Percentiles rank a stretch among this genome's conserved stretches.
phyloP scores from a whole-genome alignment of 2,113 vertebrate species.

The Pachyramphus minor region DNA sequence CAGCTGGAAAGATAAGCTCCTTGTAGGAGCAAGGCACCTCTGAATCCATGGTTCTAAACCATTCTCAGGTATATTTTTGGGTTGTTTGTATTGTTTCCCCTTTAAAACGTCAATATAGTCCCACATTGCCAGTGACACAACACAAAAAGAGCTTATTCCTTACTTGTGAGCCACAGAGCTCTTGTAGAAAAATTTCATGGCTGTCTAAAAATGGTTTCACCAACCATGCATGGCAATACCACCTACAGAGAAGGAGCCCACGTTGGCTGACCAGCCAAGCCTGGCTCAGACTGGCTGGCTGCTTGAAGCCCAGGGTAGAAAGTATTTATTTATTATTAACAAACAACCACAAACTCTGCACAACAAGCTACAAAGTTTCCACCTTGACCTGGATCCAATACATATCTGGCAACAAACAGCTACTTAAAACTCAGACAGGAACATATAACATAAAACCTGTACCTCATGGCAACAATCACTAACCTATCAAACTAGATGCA shows the following conservation, averaged over 20 bases:
- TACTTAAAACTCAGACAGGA: background rate
- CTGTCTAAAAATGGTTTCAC: background rate
- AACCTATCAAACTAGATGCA: background rate
- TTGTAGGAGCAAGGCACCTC: background rate
- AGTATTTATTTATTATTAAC: background rate
- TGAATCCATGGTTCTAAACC: background rate
- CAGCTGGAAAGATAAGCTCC: background rate
- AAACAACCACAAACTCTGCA: background rate
- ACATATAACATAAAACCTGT: background rate
- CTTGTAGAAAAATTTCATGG: background rate
- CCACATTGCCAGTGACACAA: background rate
- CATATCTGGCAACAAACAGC: background rate
- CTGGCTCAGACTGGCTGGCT: background rate
- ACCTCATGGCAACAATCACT: fast-evolving
- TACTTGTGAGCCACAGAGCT: background rate
- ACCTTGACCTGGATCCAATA: background rate
- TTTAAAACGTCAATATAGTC: background rate
- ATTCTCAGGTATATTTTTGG: background rate
- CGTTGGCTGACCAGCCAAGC: background rate
- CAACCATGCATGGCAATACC: background rate
- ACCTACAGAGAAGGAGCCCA: background rate
- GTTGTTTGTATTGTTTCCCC: background rate
- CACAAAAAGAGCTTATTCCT: background rate
- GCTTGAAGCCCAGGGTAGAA: background rate
- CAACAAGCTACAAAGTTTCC: background rate